Conservation (phyloP, 2,113 vertebrate genomes). For the Cyprinodon variegatus region DNA sequence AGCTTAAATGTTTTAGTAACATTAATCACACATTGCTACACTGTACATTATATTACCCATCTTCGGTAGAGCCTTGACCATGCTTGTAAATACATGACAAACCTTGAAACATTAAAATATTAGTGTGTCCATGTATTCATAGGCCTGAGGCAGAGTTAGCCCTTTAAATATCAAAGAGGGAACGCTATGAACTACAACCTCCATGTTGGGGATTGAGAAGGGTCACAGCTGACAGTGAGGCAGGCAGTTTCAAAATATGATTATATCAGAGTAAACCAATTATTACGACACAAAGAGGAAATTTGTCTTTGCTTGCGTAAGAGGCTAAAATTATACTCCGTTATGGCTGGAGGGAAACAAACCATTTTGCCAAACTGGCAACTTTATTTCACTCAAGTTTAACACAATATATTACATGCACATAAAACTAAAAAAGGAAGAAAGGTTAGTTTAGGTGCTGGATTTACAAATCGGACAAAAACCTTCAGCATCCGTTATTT, state of each 20-base stretch:
- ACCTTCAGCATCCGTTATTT: neutral
- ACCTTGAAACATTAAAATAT: constrained; percentile 30
- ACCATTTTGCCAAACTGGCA: constrained; percentile 2
- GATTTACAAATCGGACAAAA: constrained; percentile 39
- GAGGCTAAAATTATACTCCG: constrained; percentile 15
- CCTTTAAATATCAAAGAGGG: constrained; percentile 67
- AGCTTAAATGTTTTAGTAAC: neutral
- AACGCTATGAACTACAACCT: constrained; percentile 54
- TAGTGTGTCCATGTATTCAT: constrained; percentile 2
- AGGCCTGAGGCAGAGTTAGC: constrained; percentile 46
- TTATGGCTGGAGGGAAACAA: constrained; percentile 16
- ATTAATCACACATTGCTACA: neutral
- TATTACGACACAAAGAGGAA: constrained; percentile 32
- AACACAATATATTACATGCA: constrained; percentile 25
- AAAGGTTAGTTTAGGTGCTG: neutral
- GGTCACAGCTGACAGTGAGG: constrained; percentile 21
- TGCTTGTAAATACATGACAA: constrained; percentile 7
- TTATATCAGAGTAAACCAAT: constrained; percentile 62
- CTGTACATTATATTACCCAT: neutral
- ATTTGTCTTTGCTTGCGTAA: constrained; percentile 50
- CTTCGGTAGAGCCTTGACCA: neutral
- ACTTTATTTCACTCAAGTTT: constrained; percentile 52
- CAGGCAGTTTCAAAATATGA: constrained; percentile 44
- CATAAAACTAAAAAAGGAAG: constrained; percentile 31
- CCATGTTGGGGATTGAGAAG: neutral